Percentiles rank a stretch among this genome's conserved stretches.
Evolutionary conservation across 64 coral and sea anemone genomes (phyloP).

Genomic region (Montipora capricornis): DNA sequence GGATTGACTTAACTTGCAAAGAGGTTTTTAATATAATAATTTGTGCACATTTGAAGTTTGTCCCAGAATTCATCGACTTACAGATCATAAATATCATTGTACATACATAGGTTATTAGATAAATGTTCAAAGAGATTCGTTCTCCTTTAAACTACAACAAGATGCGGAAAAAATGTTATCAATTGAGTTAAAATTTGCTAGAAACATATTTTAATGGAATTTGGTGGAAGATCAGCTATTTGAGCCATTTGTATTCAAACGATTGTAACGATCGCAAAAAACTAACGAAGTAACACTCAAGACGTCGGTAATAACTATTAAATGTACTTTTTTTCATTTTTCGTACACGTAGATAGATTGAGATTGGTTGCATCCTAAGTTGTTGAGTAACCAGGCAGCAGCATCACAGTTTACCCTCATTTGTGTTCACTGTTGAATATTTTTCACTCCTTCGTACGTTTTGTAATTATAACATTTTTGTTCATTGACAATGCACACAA

Average conservation of each 20-base stretch:
- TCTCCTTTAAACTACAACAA: neutral
- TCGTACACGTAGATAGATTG: neutral
- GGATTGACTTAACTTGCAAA: constrained; percentile 35
- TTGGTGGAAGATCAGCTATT: constrained; percentile 31
- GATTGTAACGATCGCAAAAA: neutral
- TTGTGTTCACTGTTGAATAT: constrained; percentile 1
- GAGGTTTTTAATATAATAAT: constrained; percentile 65
- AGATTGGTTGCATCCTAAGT: too few species aligned
- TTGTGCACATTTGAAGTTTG: constrained; percentile 33
- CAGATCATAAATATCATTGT: constrained; percentile 28
- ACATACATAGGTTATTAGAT: constrained; percentile 36
- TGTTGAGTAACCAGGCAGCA: neutral
- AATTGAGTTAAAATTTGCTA: constrained; percentile 35
- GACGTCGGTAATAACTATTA: neutral
- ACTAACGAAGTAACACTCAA: neutral
- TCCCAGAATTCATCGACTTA: constrained; percentile 21
- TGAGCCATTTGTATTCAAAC: constrained; percentile 37
- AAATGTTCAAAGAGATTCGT: constrained; percentile 4
- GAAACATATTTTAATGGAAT: constrained; percentile 49
- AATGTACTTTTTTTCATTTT: constrained; percentile 20
- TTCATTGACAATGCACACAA: neutral
- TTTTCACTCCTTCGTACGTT: constrained; percentile 1
- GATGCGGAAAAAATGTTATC: neutral
- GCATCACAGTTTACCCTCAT: neutral
- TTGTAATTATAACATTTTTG: constrained; percentile 17